Evolutionary conservation across 2,888 invertebrate genomes (phyloP).

Genomic region (Ophioninae sp.): DNA sequence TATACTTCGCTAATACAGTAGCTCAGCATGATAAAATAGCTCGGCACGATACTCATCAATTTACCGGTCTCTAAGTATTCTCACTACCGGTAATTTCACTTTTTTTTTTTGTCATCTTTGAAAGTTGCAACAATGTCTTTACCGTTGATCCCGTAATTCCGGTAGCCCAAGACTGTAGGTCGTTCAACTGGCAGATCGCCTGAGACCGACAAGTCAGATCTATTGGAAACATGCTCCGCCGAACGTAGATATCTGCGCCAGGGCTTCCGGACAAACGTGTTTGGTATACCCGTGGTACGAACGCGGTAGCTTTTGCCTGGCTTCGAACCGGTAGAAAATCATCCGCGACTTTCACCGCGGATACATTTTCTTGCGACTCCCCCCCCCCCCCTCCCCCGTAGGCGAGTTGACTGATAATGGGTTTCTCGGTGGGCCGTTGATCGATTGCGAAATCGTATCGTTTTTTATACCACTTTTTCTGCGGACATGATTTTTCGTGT

Average conservation of each 20-base stretch:
- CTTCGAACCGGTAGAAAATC: conserved; percentile 16
- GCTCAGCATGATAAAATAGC: too few relatives aligned
- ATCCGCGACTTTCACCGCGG: conserved; percentile 54
- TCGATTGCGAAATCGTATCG: neutral
- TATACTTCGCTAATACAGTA: too few relatives aligned
- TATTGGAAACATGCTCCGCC: neutral
- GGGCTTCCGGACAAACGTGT: neutral
- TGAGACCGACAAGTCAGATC: neutral
- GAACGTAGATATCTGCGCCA: neutral
- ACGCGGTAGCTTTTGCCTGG: neutral
- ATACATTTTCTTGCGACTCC: conserved; percentile 8
- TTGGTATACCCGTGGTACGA: neutral
- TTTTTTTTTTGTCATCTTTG: neutral
- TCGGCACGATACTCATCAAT: too few relatives aligned
- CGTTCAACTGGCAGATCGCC: neutral
- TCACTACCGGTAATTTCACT: too few relatives aligned
- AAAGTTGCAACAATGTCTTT: neutral
- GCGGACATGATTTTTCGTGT: too few relatives aligned
- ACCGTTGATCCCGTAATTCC: neutral
- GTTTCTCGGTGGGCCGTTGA: neutral
- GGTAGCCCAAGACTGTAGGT: neutral
- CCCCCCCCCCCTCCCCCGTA: too few relatives aligned
- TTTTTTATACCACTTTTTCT: neutral
- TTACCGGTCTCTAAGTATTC: too few relatives aligned
- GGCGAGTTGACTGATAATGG: conserved; percentile 17